Conservation (phyloP, 1,140 invertebrate genomes). For the Tetragnatha versicolor region DNA sequence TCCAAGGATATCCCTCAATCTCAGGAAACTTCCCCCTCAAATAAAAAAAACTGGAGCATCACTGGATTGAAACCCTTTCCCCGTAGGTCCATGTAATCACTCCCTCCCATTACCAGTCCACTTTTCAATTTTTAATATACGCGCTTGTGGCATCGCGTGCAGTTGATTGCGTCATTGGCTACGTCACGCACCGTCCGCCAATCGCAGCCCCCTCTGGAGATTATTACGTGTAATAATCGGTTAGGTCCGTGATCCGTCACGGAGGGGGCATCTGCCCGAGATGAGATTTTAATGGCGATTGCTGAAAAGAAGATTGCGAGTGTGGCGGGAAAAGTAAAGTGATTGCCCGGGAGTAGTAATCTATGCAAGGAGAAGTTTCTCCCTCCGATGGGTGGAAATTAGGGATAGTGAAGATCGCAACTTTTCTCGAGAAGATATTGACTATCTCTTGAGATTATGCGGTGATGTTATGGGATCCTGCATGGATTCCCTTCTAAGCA, state of each 20-base stretch:
- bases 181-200: not conserved
- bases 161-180: not conserved
- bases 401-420: no score
- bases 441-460: no score
- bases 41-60: no score
- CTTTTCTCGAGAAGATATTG: no score
- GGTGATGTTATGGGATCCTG: no score
- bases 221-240: conserved; percentile 26
- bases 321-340: not conserved
- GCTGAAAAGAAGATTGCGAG: not conserved
- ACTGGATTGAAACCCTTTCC: no score
- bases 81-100: no score
- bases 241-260: conserved; percentile 8
- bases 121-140: conserved; percentile 18
- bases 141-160: not conserved
- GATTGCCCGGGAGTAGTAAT: not conserved
- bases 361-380: no score
- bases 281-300: conserved; percentile 27
- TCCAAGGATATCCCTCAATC: no score
- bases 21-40: no score
- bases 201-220: not conserved
- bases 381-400: no score
- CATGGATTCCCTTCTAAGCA: no score
- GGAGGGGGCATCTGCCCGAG: not conserved
- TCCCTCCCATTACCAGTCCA: not conserved